These are phyloP conservation scores for Phanerotoma sp. DNA, from an alignment of 2,888 invertebrate genomes.

Conservation along the genomic window DNA sequence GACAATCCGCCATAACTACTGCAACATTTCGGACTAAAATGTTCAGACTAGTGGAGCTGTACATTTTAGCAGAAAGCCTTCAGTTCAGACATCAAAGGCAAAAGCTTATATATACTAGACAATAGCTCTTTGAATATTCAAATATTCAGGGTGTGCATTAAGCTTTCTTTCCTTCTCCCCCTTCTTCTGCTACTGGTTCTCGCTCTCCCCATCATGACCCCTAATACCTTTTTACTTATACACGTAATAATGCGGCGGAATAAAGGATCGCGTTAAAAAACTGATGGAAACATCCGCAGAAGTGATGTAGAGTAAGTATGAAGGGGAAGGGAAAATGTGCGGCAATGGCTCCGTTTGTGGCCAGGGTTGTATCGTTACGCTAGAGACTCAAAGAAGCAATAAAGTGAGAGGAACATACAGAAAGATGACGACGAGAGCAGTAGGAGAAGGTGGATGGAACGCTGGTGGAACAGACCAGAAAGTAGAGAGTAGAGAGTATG, in stretches of 20 bases:
- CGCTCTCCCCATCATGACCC: no score
- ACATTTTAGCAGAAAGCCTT: no score
- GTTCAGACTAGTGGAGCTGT: no score
- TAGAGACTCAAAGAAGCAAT: constrained; percentile 4
- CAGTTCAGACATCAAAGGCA: background rate
- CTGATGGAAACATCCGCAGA: background rate
- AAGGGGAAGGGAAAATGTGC: constrained; percentile 9
- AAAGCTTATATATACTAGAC: background rate
- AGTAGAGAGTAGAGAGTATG: constrained; percentile 24
- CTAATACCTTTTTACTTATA: no score
- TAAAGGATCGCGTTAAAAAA: background rate
- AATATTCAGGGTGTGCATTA: constrained; percentile 2
- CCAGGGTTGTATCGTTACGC: constrained; percentile 16
- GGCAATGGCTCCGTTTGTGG: constrained; percentile 12
- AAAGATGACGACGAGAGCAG: background rate
- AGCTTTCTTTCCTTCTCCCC: background rate
- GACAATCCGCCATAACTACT: background rate
- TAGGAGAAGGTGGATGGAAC: background rate
- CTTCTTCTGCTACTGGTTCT: no score
- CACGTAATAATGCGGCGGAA: no score
- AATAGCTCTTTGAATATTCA: constrained; percentile 12
- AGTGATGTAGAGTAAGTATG: constrained; percentile 1
- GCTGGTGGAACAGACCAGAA: background rate
- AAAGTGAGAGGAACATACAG: constrained; percentile 26
- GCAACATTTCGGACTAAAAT: background rate